Conservation (phyloP, 2,888 invertebrate genomes). For the Rhabditoides inermis region DNA sequence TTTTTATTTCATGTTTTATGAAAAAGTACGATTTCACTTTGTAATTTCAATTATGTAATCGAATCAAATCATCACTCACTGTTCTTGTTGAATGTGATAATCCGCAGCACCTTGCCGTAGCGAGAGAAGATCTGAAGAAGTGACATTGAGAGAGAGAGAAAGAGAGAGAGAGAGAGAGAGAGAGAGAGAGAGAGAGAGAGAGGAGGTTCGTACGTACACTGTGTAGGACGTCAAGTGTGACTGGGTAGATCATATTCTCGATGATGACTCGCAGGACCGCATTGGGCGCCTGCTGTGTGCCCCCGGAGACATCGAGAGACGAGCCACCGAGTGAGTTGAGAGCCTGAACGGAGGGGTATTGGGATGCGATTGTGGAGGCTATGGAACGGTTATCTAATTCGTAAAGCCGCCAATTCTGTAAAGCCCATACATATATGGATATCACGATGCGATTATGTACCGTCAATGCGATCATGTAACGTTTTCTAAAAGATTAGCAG, state of each 20-base stretch:
- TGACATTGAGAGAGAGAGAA: conserved; percentile 5
- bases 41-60: not conserved
- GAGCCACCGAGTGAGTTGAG: conserved; percentile 18
- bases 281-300: conserved; percentile 60
- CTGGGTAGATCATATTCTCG: conserved; percentile 96
- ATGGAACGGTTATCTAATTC: too few relatives aligned
- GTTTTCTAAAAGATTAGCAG: too few relatives aligned
- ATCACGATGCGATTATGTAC: too few relatives aligned
- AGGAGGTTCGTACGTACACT: conserved; percentile 60
- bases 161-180: conserved; percentile 5
- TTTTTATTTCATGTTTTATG: not conserved
- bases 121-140: conserved; percentile 81
- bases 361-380: too few relatives aligned
- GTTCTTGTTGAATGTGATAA: conserved; percentile 99
- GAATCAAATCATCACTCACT: conserved; percentile 65
- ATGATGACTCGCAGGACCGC: conserved; percentile 92
- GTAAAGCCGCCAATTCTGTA: too few relatives aligned
- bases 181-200: conserved; percentile 1
- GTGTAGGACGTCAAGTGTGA: conserved; percentile 90
- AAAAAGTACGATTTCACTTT: not conserved
- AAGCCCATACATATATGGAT: too few relatives aligned
- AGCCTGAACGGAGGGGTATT: too few relatives aligned
- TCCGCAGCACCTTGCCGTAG: conserved; percentile 95
- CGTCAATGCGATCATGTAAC: too few relatives aligned
- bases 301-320: conserved; percentile 66